Base-by-base conservation (phyloP, 2,888 invertebrate species). In the Oscheius sp. region DNA sequence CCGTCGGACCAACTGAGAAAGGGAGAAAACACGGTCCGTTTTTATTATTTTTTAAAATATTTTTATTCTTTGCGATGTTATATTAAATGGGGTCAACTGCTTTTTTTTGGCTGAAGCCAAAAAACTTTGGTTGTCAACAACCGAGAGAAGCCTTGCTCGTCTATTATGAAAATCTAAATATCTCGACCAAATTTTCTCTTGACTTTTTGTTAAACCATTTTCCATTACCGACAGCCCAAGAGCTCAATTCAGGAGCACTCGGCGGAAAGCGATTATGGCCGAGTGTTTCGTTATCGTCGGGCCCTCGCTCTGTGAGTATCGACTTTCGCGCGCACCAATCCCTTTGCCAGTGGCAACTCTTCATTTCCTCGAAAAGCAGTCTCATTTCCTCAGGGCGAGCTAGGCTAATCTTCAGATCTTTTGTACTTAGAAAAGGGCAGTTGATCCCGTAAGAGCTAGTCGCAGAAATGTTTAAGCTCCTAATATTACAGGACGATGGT, bases 401-500 rank as follows among this genome's bases (percentile, higher is more conserved):
- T 16, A 49, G 49, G 13, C 16, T 16, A 16, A 18, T 21, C 21
- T 18, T 13, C 49, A 18, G 49, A 21, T 49, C 49, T 49, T 49
- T 49, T 21, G 49, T 49, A 13, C n/a, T 13, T 13, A 16, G 49
- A 7, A 16, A 13, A 7, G 49, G 13, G 16, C 49, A 16, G 49
- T 49, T 49, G 21, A 16, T 49, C 49, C 49, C 49, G 16, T 21
- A 49, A 13, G 16, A 18, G 16, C 16, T 49, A 18, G 16, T 49
- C 49, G 3, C 49, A 5, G 3, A 7, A 2, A 3, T 21, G 13
- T 49, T 3, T 49, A 5, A 49, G 16, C 49, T 5, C 2, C 5
- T 49, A 5, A 18, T 13, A 49, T 75, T 83, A 23, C 78, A 83
- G 83, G 82, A 83, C 79, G 82, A 83, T 81, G 78, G 75, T 73